Percentiles rank a stretch among this genome's conserved stretches.
phyloP scores from a whole-genome alignment of 2,888 invertebrate genomes.

The Luffia ferchaultella region DNA sequence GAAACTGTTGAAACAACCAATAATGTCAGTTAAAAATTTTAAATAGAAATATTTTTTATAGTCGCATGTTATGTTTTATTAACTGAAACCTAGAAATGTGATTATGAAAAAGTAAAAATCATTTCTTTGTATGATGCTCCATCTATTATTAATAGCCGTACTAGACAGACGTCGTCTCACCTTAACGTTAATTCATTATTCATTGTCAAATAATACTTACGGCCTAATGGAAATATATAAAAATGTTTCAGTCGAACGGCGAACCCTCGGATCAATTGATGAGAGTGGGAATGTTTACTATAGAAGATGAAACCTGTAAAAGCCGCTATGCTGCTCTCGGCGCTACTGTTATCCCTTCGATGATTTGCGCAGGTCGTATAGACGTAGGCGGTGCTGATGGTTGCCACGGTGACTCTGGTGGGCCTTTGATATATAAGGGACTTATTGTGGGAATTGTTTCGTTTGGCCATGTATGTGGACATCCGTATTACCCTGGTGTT shows the following conservation, averaged over 20 bases:
- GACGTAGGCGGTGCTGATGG: conserved; percentile 47
- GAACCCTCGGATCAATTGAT: conserved; percentile 46
- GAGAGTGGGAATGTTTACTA: conserved; percentile 31
- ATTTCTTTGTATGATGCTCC: too few relatives aligned
- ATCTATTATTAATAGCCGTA: too few relatives aligned
- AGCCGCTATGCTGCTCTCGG: conserved; percentile 37
- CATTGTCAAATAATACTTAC: too few relatives aligned
- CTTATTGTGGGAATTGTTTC: conserved; percentile 49
- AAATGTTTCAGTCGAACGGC: conserved; percentile 31
- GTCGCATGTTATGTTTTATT: too few relatives aligned
- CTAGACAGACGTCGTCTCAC: too few relatives aligned
- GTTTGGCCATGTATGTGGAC: conserved; percentile 50
- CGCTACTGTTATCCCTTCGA: conserved; percentile 38
- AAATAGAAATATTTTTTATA: too few relatives aligned
- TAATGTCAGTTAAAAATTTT: too few relatives aligned
- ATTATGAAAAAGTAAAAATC: too few relatives aligned
- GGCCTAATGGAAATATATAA: too few relatives aligned
- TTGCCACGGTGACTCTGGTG: conserved; percentile 54
- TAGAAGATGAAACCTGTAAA: conserved; percentile 36
- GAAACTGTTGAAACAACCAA: too few relatives aligned
- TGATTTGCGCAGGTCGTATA: conserved; percentile 48
- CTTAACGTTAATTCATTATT: too few relatives aligned
- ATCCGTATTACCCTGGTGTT: conserved; percentile 47
- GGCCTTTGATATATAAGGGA: conserved; percentile 49
- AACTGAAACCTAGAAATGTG: too few relatives aligned